phyloP scores from a whole-genome alignment of 2,113 vertebrate genomes.

The Polyodon spathula region DNA sequence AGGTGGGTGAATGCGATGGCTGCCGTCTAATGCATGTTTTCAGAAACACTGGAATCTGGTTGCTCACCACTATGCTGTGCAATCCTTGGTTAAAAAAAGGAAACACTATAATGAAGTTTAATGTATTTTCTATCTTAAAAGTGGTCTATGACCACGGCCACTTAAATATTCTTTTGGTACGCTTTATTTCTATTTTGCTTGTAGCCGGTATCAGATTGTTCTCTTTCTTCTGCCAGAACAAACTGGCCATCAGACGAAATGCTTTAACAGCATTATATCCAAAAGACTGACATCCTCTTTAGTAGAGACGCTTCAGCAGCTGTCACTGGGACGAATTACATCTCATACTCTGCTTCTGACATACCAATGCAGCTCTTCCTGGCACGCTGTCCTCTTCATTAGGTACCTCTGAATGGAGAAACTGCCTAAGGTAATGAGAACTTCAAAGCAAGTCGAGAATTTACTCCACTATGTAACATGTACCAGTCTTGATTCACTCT shows the following conservation, averaged over 20 bases:
- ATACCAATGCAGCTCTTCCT: conserved; percentile 25
- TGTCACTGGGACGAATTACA: conserved; percentile 36
- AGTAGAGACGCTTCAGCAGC: conserved; percentile 22
- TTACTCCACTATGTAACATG: neutral
- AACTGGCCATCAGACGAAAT: conserved; percentile 24
- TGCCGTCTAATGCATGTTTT: too few relatives aligned
- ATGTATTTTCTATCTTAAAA: too few relatives aligned
- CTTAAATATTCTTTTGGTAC: neutral
- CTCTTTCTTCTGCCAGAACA: conserved; percentile 27
- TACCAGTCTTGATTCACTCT: neutral
- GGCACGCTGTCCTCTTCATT: conserved; percentile 33
- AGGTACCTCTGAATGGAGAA: neutral
- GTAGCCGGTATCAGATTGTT: conserved; percentile 20
- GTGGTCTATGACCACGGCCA: neutral
- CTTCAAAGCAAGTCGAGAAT: conserved; percentile 1
- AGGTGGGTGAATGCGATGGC: too few relatives aligned
- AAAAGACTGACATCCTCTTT: conserved; percentile 31
- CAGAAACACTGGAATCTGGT: too few relatives aligned
- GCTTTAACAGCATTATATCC: conserved; percentile 31
- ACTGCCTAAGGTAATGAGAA: conserved; percentile 1
- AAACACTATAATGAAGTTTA: too few relatives aligned
- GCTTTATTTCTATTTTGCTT: conserved; percentile 10
- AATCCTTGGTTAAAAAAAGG: too few relatives aligned
- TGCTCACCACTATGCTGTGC: too few relatives aligned
- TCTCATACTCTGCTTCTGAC: conserved; percentile 29